Conservation (phyloP, 2,113 vertebrate genomes). For the Melospiza georgiana region DNA sequence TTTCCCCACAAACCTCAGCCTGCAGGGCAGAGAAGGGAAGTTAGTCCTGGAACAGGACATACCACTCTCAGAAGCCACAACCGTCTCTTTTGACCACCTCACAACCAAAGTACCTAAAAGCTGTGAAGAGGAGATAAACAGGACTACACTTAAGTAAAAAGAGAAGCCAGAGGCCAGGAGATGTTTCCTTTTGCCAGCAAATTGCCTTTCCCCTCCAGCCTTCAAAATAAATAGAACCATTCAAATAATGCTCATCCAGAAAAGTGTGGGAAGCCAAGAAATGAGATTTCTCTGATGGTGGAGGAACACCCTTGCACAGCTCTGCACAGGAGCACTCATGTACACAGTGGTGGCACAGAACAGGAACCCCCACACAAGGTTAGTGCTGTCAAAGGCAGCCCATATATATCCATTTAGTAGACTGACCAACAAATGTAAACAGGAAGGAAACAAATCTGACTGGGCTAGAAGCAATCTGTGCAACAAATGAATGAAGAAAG, state of each 20-base stretch:
- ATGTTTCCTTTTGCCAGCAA: neutral
- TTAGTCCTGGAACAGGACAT: neutral
- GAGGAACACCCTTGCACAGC: neutral
- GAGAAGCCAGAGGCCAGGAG: neutral
- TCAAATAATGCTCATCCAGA: neutral
- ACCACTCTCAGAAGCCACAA: neutral
- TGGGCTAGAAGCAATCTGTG: neutral
- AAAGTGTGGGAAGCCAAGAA: neutral
- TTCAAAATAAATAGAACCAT: neutral
- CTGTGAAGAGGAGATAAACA: neutral
- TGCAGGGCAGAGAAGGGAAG: neutral
- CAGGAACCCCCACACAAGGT: neutral
- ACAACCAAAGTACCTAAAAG: neutral
- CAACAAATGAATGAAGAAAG: neutral
- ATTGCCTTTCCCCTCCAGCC: neutral
- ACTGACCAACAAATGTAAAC: neutral
- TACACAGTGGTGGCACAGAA: neutral
- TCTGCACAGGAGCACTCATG: rapidly evolving
- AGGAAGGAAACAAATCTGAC: neutral
- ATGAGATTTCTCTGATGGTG: neutral
- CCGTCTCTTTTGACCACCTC: neutral
- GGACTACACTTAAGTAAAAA: neutral
- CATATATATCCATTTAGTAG: neutral
- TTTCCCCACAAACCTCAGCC: neutral
- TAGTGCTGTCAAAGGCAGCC: neutral